Evolutionary conservation across 2,113 vertebrate genomes (phyloP).

Genomic region (Eupsittula cactorum): DNA sequence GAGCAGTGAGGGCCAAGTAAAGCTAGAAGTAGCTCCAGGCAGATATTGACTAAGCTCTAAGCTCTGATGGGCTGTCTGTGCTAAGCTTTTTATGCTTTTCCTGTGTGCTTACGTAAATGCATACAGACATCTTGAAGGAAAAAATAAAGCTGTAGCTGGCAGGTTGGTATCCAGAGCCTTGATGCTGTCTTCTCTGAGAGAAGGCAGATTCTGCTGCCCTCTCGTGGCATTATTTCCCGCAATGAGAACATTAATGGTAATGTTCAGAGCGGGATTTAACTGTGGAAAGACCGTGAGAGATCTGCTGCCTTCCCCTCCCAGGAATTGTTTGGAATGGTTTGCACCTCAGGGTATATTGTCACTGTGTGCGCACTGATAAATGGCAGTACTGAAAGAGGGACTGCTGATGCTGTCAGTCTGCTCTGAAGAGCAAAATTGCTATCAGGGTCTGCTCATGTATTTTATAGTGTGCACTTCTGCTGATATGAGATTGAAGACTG

Average conservation of each 20-base stretch:
- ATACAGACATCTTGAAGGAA: neutral
- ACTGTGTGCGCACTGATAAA: too few relatives aligned
- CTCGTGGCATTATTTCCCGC: neutral
- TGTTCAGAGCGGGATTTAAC: neutral
- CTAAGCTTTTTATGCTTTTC: neutral
- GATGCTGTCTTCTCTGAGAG: accelerated
- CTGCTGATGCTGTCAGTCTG: neutral
- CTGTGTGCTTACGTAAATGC: neutral
- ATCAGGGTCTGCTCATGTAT: neutral
- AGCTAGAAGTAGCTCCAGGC: neutral
- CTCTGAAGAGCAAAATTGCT: neutral
- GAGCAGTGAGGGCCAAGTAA: neutral
- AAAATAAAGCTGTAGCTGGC: neutral
- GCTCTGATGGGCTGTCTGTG: neutral
- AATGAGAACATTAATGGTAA: accelerated
- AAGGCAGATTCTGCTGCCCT: constrained; percentile 46
- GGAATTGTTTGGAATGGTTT: neutral
- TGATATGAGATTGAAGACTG: neutral
- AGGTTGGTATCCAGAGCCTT: neutral
- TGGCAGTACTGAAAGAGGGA: neutral
- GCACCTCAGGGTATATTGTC: neutral
- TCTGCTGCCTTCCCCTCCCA: neutral
- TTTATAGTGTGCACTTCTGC: neutral
- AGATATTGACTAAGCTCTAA: neutral
- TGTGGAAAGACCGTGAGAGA: neutral